Evolutionary conservation across 2,797 vertebrate species (phyloP), one percentile per base, ranked within the genome.

Genomic region (Gymnoscopelus microlampas): DNA sequence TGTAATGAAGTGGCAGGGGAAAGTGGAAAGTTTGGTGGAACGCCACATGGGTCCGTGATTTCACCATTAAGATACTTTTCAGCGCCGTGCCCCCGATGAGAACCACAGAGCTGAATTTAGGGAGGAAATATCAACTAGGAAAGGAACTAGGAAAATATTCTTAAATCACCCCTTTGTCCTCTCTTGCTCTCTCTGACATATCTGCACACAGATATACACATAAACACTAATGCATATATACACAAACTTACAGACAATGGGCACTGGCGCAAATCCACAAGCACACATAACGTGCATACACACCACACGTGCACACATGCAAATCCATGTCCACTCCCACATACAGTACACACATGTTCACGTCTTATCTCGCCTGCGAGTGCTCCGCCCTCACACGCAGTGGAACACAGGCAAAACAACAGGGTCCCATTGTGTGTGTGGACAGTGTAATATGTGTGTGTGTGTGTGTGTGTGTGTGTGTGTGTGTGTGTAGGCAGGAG

Each of bases 341-440:
- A 39, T 29, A 19, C 19, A 19, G 19, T 7, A 35, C 32, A 35
- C 32, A 35, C 32, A 35, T 35, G 32, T 35, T 35, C 32, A 35
- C 6, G 1, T 35, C 32, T 35, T 35, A 35, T 35, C 4, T 35
- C 32, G 32, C 32, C 32, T 35, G 6, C 6, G 6, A 2, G 26
- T 29, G 26, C 32, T 35, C 32, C 6, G 32, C 32, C 32, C 32
- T 29, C 60, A 70, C 72, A 73, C 64, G 63, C 66, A 53, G 3
- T 50, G 13, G 70, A 29, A 71, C 76, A 29, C 70, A 67, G 51
- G 32, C 55, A 48, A 29, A 51, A 70, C 59, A 70, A 69, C 60
- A 39, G 10, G 49, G 53, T 0, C 78, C 4, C 53, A 59, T 73
- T 80, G 76, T 74, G 23, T 62, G 19, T 19, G 19, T 71, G 19